Conservation (phyloP, 1,140 invertebrate genomes). For the Drosophila seguyi region DNA sequence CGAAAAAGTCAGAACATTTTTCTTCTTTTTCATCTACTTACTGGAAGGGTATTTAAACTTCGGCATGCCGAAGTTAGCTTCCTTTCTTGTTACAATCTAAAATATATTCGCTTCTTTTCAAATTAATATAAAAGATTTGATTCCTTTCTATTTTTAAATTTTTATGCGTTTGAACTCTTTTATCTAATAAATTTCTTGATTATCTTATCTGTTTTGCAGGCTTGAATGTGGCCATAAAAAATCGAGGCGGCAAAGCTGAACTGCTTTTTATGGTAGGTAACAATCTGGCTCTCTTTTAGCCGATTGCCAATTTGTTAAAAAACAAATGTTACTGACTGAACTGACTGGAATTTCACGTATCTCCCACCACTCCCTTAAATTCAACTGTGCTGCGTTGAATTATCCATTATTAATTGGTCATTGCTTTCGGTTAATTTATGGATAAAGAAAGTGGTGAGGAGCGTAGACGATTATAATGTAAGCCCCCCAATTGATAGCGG, state of each 20-base stretch:
- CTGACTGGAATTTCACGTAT: slow-evolving; percentile 31
- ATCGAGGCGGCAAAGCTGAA: slow-evolving; percentile 17
- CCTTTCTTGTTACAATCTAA: too few relatives aligned
- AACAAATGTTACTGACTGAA: slow-evolving; percentile 10
- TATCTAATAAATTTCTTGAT: slow-evolving; percentile 32
- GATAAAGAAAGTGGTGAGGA: slow-evolving; percentile 39
- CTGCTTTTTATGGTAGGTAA: slow-evolving; percentile 61
- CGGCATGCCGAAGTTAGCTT: too few relatives aligned
- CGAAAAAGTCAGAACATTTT: too few relatives aligned
- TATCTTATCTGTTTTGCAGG: slow-evolving; percentile 41
- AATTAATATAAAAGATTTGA: background rate
- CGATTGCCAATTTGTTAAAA: slow-evolving; percentile 19
- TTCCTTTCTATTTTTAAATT: background rate
- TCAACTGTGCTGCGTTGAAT: slow-evolving; percentile 13
- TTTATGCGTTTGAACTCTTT: slow-evolving; percentile 1
- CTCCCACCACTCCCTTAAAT: slow-evolving; percentile 18
- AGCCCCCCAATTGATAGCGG: background rate
- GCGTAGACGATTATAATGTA: background rate
- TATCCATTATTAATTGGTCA: slow-evolving; percentile 42
- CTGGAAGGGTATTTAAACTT: too few relatives aligned
- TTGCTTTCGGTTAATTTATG: slow-evolving; percentile 40
- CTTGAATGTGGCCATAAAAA: slow-evolving; percentile 20
- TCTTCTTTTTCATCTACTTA: too few relatives aligned
- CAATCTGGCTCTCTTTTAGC: too few relatives aligned
- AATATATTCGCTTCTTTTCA: too few relatives aligned